Base-by-base conservation (phyloP, 2,888 invertebrate species). In the Ptychoptera contaminata region DNA sequence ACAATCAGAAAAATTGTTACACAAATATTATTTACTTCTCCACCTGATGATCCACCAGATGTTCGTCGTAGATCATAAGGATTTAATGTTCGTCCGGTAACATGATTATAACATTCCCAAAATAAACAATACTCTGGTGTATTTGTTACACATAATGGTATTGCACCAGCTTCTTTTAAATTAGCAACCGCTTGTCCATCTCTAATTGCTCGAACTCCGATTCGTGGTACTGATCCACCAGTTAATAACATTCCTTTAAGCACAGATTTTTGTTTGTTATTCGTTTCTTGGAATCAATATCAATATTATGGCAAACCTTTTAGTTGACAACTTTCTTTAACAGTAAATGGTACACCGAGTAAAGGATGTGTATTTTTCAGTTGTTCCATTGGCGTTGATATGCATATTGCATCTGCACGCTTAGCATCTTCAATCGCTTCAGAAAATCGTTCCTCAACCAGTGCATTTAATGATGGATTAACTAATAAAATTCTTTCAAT, bases 81-180 rank as follows among this genome's bases (percentile, higher is more conserved):
- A 67, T 94, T 94, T 50, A 71, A 71, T 0, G 88, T 83, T 35
- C 76, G 67, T 0, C 93, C 92, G 34, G 78, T 76, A 1, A 88
- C 68, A 42, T 78, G 72, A 61, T 88, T 92, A 42, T 72, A 74
- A 8, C 83, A 82, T 65, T 93, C 92, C 76, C 83, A 86, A 60
- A 86, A 87, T 58, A 90, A 70, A 55, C 92, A 92, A 49, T 86
- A 73, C 58, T 93, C 92, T 0, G 91, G 88, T 1, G 85, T 82
- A 58, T 87, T 88, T 14, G 88, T 85, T 1, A 87, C 78, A 12
- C 84, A 72, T 34, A 93, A 63, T 0, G 85, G 81, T 45, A 93
- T 82, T 8, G 75, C 86, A 0, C 92, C 92, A 0, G 88, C 83
- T 8, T 65, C 57, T 47, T 72, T 68, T 49, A 84, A 66, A 1